Evolutionary conservation across 2,797 vertebrate species (phyloP).

Genomic region (Pipistrellus nathusii): DNA sequence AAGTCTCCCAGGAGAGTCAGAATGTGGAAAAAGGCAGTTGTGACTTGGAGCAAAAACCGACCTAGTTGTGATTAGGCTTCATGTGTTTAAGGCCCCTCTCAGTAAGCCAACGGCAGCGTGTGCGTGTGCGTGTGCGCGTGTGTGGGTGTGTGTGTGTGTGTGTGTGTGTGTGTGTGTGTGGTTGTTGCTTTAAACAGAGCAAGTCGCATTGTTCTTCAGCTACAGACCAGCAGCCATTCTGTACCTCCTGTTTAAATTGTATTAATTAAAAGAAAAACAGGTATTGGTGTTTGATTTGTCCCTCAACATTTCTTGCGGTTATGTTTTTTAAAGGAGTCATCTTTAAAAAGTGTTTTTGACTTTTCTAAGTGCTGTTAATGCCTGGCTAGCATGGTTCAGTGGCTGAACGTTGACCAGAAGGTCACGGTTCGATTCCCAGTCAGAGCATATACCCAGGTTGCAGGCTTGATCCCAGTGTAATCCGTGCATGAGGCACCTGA

Average conservation of each 20-base stretch:
- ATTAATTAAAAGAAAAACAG: neutral
- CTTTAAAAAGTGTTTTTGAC: neutral
- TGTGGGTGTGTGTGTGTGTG: no score
- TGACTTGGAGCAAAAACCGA: constrained; percentile 87
- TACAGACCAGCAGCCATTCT: constrained; percentile 28
- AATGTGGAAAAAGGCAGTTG: constrained; percentile 86
- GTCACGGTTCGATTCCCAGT: no score
- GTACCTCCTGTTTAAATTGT: constrained; percentile 37
- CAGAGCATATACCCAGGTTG: no score
- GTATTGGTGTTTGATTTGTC: neutral
- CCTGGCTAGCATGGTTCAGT: no score
- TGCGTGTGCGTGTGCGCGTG: no score
- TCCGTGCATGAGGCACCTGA: no score
- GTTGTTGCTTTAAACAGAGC: neutral
- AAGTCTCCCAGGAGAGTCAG: constrained; percentile 78
- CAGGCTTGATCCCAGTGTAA: no score
- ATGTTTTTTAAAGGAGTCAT: neutral
- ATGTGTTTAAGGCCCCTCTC: constrained; percentile 83
- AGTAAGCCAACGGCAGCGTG: constrained; percentile 63
- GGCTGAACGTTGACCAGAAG: no score
- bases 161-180: neutral
- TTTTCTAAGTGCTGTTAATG: neutral
- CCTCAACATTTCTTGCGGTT: neutral
- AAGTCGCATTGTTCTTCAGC: constrained; percentile 68
- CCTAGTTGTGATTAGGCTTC: constrained; percentile 89